phyloP scores from a whole-genome alignment of 1,140 invertebrate genomes.

The Neodiprion lecontei region DNA sequence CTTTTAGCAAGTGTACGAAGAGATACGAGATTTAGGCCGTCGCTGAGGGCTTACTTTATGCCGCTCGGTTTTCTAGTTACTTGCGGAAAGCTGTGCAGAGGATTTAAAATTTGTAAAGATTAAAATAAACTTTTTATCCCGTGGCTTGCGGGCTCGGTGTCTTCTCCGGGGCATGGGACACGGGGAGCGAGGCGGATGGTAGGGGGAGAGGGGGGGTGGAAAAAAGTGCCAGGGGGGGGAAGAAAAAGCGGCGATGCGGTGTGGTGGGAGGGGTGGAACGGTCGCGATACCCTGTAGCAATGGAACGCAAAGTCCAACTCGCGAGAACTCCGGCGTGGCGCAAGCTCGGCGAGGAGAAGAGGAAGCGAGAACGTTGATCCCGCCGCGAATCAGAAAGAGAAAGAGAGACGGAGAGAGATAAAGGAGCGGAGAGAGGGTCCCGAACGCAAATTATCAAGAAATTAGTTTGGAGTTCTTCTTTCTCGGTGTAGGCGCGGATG shows the following conservation, averaged over 20 bases:
- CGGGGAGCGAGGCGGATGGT: constrained; percentile 13
- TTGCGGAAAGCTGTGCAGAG: constrained; percentile 31
- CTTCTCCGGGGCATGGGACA: background rate
- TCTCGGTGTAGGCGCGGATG: constrained; percentile 16
- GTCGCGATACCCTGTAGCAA: constrained; percentile 28
- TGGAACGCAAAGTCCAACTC: constrained; percentile 28
- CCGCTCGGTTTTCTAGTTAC: constrained; percentile 9
- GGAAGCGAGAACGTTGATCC: background rate
- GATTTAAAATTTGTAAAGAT: constrained; percentile 54
- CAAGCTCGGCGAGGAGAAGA: background rate
- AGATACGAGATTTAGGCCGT: constrained; percentile 17
- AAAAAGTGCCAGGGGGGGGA: background rate
- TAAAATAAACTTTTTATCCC: constrained; percentile 58
- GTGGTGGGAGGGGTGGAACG: background rate
- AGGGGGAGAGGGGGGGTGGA: constrained; percentile 13
- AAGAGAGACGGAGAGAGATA: background rate
- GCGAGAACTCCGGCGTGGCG: constrained; percentile 18
- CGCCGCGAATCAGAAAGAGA: constrained; percentile 19
- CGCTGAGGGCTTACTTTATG: constrained; percentile 15
- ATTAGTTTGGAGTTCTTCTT: constrained; percentile 44
- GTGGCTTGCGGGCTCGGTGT: constrained; percentile 19
- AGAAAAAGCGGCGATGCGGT: background rate
- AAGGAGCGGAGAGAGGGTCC: constrained; percentile 9
- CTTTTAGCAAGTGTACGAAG: background rate
- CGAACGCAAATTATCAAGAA: constrained; percentile 47